A percentile compares a stretch with the other conserved stretches of the same genome.
These are phyloP conservation scores for Porites lutea DNA, from an alignment of 64 coral and sea anemone species.

Conservation along the genomic window DNA sequence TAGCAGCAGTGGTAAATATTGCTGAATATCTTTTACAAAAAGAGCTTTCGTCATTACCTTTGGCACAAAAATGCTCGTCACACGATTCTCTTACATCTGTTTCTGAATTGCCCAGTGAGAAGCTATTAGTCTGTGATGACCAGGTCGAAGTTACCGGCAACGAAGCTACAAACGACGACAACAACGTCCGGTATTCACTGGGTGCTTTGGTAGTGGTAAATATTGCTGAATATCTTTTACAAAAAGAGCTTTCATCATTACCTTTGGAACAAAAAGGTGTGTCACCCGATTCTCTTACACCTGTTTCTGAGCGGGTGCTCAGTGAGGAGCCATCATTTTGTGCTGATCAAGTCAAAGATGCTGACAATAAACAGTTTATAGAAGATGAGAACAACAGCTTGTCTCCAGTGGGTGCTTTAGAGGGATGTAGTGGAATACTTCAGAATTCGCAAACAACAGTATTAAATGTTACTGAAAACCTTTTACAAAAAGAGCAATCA, in stretches of 20 bases:
- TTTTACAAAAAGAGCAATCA: background rate
- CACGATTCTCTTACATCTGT: background rate
- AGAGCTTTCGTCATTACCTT: too few relatives aligned
- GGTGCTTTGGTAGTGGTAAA: constrained; percentile 12
- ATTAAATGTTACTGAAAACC: background rate
- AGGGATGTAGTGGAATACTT: background rate
- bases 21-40: background rate
- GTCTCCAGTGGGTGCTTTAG: background rate
- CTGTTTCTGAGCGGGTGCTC: background rate
- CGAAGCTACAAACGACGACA: background rate
- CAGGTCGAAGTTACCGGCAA: background rate
- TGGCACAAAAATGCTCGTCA: background rate
- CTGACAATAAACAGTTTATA: background rate
- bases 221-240: background rate
- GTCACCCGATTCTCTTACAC: background rate
- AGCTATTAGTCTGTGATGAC: background rate
- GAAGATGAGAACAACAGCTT: background rate
- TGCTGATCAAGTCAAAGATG: background rate
- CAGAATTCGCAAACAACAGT: background rate
- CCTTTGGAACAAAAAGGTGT: background rate
- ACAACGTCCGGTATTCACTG: background rate
- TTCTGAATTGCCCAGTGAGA: background rate
- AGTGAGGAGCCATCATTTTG: background rate
- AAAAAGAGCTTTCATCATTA: too few relatives aligned
- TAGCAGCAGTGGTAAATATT: constrained; percentile 23